Percentiles rank a stretch among this genome's conserved stretches.
Evolutionary conservation across 2,888 invertebrate genomes (phyloP).

Genomic region (Eupeodes latifasciatus): DNA sequence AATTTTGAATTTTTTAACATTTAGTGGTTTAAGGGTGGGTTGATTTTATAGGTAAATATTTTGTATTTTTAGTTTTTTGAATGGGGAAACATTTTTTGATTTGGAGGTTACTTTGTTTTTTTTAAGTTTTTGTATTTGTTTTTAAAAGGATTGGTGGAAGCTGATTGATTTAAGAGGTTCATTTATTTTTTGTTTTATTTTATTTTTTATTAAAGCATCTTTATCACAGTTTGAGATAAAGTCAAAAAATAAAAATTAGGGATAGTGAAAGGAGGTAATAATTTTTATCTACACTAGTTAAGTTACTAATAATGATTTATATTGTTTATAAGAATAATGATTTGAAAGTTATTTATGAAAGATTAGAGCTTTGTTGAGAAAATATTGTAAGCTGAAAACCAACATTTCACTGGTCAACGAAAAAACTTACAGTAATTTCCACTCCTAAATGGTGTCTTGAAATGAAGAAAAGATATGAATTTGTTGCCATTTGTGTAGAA

Average conservation of each 20-base stretch:
- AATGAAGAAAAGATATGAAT: too few species aligned
- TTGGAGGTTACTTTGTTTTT: neutral
- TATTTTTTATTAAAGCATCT: slow-evolving; percentile 27
- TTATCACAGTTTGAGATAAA: slow-evolving; percentile 64
- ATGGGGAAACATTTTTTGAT: neutral
- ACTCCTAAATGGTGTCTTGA: too few species aligned
- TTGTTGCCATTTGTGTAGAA: too few species aligned
- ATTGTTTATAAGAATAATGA: neutral
- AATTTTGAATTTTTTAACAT: slow-evolving; percentile 33
- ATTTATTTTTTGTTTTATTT: neutral
- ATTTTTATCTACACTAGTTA: neutral
- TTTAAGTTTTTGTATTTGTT: slow-evolving; percentile 4
- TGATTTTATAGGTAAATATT: neutral
- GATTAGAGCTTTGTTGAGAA: too few species aligned
- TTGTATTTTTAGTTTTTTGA: neutral
- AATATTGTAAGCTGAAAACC: too few species aligned
- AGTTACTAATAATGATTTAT: neutral
- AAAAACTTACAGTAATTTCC: too few species aligned
- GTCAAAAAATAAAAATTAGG: neutral
- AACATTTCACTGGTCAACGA: too few species aligned
- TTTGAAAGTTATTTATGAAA: too few species aligned
- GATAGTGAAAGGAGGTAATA: neutral
- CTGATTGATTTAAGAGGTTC: slow-evolving; percentile 44
- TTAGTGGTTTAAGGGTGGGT: slow-evolving; percentile 66
- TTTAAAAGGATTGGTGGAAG: slow-evolving; percentile 50